Conservation (phyloP, 2,888 invertebrate species). For the Ormyrus thymus region DNA sequence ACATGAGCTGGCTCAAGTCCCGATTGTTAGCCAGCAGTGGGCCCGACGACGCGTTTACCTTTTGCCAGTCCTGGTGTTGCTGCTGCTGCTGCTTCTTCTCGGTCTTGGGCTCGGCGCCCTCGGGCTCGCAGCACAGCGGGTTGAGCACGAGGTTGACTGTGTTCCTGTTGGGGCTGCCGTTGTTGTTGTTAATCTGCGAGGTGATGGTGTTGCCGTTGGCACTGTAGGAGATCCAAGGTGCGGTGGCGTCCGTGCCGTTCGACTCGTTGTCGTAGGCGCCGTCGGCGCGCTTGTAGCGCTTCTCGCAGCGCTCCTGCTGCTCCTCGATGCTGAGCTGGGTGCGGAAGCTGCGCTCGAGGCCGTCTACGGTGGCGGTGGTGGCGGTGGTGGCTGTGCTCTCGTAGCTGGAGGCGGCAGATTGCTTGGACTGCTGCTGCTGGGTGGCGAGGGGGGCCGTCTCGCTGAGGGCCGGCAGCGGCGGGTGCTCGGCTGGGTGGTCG, state of each 20-base stretch:
- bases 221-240: constrained; percentile 44
- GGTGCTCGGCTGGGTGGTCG: background rate
- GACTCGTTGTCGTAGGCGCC: background rate
- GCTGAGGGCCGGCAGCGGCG: constrained; percentile 64
- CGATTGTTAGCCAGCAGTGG: background rate
- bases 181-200: background rate
- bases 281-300: constrained; percentile 68
- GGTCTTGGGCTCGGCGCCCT: background rate
- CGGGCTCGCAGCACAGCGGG: constrained; percentile 38
- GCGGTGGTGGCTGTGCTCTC: background rate
- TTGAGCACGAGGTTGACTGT: constrained; percentile 50
- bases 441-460: constrained; percentile 22
- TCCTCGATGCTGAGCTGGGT: constrained; percentile 67
- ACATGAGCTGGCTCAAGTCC: constrained; percentile 13
- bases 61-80: constrained; percentile 3
- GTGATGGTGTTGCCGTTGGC: constrained; percentile 28
- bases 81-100: constrained; percentile 8
- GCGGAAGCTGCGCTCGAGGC: constrained; percentile 67
- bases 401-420: no score
- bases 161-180: background rate
- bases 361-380: constrained; percentile 54
- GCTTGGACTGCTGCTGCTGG: constrained; percentile 20
- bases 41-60: constrained; percentile 28
- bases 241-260: constrained; percentile 20
- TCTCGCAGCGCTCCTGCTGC: constrained; percentile 54